Conservation (phyloP, 1,140 invertebrate species). For the Oppia nitens region DNA sequence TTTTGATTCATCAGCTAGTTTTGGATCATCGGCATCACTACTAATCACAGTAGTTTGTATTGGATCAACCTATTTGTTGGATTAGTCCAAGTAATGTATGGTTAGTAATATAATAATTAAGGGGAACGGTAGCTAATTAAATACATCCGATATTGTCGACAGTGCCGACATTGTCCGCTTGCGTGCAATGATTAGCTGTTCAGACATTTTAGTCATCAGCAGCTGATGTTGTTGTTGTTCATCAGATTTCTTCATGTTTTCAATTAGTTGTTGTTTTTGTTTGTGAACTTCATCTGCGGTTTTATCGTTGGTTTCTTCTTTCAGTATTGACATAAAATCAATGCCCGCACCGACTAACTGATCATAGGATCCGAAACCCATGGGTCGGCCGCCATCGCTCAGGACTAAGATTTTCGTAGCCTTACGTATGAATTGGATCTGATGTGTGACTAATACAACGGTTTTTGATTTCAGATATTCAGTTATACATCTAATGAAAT, state of each 20-base stretch:
- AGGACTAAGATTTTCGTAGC: conserved; percentile 15
- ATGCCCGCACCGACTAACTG: conserved; percentile 6
- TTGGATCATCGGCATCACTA: conserved; percentile 12
- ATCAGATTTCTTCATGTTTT: not conserved
- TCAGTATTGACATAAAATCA: conserved; percentile 9
- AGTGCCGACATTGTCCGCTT: too few relatives aligned
- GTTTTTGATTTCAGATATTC: conserved; percentile 43
- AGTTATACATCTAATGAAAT: conserved; percentile 20
- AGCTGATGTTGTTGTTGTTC: too few relatives aligned
- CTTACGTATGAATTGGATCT: conserved; percentile 31
- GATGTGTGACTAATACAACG: conserved; percentile 45
- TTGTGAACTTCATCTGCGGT: not conserved
- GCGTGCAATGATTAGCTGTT: too few relatives aligned
- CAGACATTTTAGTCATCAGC: too few relatives aligned
- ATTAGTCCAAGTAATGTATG: not conserved
- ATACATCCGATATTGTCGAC: too few relatives aligned
- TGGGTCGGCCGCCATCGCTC: conserved; percentile 32
- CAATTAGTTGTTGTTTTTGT: not conserved
- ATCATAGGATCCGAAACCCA: conserved; percentile 11
- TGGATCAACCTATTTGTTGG: too few relatives aligned
- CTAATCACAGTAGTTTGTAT: too few relatives aligned
- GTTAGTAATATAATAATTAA: not conserved
- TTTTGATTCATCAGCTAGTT: conserved; percentile 18
- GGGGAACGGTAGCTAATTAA: not conserved
- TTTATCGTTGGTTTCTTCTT: too few relatives aligned